Conservation (phyloP, 2,888 invertebrate species). For the Lasioglossum calceatum region DNA sequence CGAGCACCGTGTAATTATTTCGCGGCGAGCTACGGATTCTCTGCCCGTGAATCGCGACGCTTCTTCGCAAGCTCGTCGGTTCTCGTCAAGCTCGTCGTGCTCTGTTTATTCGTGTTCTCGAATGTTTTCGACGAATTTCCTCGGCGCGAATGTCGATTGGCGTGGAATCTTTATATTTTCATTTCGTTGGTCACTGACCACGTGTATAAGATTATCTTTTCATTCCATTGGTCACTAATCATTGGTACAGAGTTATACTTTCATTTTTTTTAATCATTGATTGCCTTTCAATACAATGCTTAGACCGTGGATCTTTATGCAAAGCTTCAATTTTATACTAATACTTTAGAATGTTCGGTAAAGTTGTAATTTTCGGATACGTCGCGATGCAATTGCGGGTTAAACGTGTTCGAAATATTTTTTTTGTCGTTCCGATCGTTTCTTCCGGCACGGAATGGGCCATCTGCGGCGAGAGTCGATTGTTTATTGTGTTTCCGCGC, state of each 20-base stretch:
- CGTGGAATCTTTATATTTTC: neutral
- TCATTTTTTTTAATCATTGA: neutral
- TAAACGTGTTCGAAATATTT: neutral
- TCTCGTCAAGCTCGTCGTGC: neutral
- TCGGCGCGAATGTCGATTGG: neutral
- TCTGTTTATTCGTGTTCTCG: neutral
- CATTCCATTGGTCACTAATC: too few relatives aligned
- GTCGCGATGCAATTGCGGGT: neutral
- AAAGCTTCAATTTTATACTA: too few relatives aligned
- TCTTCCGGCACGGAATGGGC: neutral
- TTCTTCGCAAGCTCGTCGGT: neutral
- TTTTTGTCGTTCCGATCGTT: neutral
- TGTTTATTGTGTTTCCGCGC: conserved; percentile 1
- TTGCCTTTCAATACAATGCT: too few relatives aligned
- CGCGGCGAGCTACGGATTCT: neutral
- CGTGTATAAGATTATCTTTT: too few relatives aligned
- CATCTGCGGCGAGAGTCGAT: neutral
- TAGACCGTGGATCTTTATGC: too few relatives aligned
- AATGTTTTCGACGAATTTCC: neutral
- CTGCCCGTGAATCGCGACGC: neutral
- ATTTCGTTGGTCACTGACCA: too few relatives aligned
- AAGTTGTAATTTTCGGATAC: neutral
- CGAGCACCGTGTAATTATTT: conserved; percentile 31
- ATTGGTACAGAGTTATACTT: too few relatives aligned
- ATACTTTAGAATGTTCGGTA: neutral